Conservation (phyloP, 1,140 invertebrate genomes). For the Drosophila pachea region DNA sequence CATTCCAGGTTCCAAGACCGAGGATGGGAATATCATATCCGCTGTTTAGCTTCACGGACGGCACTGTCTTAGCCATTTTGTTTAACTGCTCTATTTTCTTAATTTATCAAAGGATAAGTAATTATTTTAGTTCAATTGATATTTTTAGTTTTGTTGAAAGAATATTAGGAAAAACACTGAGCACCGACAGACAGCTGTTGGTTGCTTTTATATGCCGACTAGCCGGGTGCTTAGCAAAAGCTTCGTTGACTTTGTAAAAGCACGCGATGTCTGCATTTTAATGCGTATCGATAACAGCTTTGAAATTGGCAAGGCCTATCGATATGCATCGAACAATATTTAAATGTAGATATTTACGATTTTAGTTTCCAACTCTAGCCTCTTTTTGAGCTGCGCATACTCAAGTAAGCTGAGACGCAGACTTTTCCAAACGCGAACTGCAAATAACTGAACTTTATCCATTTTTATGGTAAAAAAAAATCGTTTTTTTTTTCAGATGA, state of each 20-base stretch:
- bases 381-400: neutral
- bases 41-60: slow-evolving; percentile 82
- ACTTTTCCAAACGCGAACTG: slow-evolving; percentile 11
- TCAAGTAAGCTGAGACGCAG: neutral
- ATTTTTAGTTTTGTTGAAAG: neutral
- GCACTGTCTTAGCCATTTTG: slow-evolving; percentile 74
- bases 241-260: slow-evolving; percentile 10
- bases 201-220: slow-evolving; percentile 45
- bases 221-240: slow-evolving; percentile 28
- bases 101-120: slow-evolving; percentile 21
- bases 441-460: slow-evolving; percentile 17
- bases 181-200: slow-evolving; percentile 44
- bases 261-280: slow-evolving; percentile 26
- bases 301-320: slow-evolving; percentile 24
- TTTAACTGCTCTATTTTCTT: neutral
- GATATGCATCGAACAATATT: slow-evolving; percentile 1
- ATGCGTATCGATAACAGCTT: slow-evolving; percentile 22
- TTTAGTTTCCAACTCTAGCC: neutral
- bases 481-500: too few relatives aligned
- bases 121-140: neutral
- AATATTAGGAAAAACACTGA: slow-evolving; percentile 33
- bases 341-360: neutral
- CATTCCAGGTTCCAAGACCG: slow-evolving; percentile 90
- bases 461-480: neutral
- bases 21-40: slow-evolving; percentile 84